These are phyloP conservation scores for Invenusta paracnida DNA, from an alignment of 2,888 invertebrate genomes.

Conservation along the genomic window DNA sequence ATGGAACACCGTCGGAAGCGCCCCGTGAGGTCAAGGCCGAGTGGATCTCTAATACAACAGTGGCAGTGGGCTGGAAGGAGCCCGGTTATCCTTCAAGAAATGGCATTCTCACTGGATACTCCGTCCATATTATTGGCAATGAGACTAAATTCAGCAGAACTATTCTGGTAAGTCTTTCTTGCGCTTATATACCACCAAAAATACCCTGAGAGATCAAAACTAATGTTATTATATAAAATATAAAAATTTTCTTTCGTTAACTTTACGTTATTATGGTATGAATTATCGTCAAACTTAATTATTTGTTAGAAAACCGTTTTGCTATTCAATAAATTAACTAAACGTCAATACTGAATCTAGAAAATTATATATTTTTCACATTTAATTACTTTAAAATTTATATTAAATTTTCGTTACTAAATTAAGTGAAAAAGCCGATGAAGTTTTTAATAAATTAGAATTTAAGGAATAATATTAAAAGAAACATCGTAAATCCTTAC, in stretches of 20 bases:
- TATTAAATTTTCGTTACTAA: no score
- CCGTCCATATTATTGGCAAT: slow-evolving; percentile 39
- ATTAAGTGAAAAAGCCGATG: no score
- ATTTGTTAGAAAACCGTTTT: no score
- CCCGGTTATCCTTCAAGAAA: not conserved
- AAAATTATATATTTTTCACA: no score
- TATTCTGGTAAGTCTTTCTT: slow-evolving; percentile 34
- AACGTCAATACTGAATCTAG: no score
- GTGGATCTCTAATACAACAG: slow-evolving; percentile 37
- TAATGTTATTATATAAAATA: not conserved
- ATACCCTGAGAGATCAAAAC: not conserved
- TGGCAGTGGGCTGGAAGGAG: slow-evolving; percentile 35
- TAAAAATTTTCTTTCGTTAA: not conserved
- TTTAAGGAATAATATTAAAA: no score
- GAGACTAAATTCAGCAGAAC: slow-evolving; percentile 33
- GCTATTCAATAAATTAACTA: no score
- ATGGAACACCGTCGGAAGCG: slow-evolving; percentile 37
- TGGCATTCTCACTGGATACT: slow-evolving; percentile 36
- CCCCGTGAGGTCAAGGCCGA: slow-evolving; percentile 31
- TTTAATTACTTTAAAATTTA: no score
- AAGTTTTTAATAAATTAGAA: no score
- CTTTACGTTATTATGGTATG: no score
- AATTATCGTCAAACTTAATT: no score
- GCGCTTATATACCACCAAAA: not conserved
- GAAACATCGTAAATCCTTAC: no score